Conservation (phyloP, 2,797 vertebrate genomes). For the Dromococcyx pavoninus region DNA sequence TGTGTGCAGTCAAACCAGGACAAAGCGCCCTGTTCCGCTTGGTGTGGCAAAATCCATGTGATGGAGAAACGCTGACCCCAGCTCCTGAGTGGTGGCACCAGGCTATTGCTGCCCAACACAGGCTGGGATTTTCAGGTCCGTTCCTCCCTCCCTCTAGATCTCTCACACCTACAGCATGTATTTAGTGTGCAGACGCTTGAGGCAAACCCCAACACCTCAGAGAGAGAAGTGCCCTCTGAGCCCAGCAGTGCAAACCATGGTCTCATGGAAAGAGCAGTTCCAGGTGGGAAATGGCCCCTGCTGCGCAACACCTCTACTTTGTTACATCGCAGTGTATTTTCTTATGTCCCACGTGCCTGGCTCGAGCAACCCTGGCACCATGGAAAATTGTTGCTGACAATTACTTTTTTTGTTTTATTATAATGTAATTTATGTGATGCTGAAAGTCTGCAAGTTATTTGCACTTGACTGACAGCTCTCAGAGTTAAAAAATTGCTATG, state of each 20-base stretch:
- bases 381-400: constrained; percentile 1
- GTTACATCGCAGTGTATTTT: background rate
- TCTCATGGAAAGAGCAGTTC: background rate
- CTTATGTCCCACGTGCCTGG: background rate
- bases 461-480: background rate
- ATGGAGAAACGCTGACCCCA: background rate
- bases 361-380: background rate
- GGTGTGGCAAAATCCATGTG: background rate
- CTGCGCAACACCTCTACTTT: background rate
- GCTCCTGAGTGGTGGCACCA: background rate
- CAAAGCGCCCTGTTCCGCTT: background rate
- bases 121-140: background rate
- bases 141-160: background rate
- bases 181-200: background rate
- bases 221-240: background rate
- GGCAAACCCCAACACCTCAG: background rate
- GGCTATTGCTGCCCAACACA: background rate
- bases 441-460: constrained; percentile 10
- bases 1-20: too few species aligned
- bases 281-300: background rate
- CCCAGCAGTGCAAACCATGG: background rate
- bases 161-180: background rate
- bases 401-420: constrained; percentile 36
- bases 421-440: constrained; percentile 17
- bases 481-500: constrained; percentile 26